These are phyloP conservation scores for Brenthis daphne DNA, from an alignment of 2,888 invertebrate genomes.

Conservation along the genomic window DNA sequence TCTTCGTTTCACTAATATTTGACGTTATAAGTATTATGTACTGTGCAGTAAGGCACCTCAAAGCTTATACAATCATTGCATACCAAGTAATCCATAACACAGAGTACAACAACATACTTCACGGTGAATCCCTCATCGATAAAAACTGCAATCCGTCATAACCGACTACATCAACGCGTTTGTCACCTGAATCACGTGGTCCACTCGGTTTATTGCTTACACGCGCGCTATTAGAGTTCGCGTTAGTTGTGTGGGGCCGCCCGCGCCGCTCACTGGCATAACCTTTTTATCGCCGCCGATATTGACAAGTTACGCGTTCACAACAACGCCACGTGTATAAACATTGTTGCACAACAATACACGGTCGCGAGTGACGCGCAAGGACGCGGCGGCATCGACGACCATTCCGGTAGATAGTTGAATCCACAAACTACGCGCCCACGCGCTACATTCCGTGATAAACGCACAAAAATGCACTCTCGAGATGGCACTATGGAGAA, in stretches of 20 bases:
- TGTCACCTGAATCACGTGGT: constrained; percentile 79
- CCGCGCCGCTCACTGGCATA: constrained; percentile 69
- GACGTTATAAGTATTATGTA: too few species aligned
- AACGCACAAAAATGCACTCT: constrained; percentile 21
- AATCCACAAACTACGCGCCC: constrained; percentile 37
- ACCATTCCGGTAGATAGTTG: constrained; percentile 33
- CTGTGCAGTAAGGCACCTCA: too few species aligned
- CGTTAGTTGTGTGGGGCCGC: constrained; percentile 72
- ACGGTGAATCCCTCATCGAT: constrained; percentile 47
- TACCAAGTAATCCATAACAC: neutral
- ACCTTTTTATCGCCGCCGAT: constrained; percentile 66
- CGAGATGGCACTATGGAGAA: constrained; percentile 39
- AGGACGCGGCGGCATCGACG: constrained; percentile 41
- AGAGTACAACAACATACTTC: neutral
- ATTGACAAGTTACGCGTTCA: constrained; percentile 54
- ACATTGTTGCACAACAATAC: constrained; percentile 80
- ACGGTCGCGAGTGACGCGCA: constrained; percentile 58
- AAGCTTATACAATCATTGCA: neutral
- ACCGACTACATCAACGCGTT: constrained; percentile 61
- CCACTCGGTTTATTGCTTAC: constrained; percentile 66
- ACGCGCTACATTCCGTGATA: constrained; percentile 23
- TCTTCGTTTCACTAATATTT: too few species aligned
- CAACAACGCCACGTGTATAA: constrained; percentile 77
- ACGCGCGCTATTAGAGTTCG: constrained; percentile 52
- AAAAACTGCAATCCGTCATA: constrained; percentile 61